Base-by-base conservation (phyloP, 2,113 vertebrate genomes). In the Podarcis raffonei region DNA sequence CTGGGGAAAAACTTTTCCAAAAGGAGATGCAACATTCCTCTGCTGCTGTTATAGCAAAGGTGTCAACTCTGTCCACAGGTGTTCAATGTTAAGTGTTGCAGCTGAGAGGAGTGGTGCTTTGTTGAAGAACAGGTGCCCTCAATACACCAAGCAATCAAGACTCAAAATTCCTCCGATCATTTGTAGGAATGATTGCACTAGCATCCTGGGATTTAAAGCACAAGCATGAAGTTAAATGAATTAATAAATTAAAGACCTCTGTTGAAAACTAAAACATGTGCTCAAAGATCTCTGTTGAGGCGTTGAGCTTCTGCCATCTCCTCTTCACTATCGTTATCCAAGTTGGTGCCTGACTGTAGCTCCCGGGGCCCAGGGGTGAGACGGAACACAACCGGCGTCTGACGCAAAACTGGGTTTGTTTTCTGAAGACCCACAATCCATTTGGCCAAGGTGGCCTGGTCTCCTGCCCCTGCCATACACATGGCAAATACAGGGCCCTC, bases 381-480 rank as follows among this genome's bases (percentile, higher is more conserved):
- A 23, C 98, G 98, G 93, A 99, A 99, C 37, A 99, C 48, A 0
- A 98, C 98, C 0, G 98, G 97, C 8, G 97, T 96, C 13, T 27
- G 93, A 18, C 96, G 97, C 89, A 99, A 94, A 13, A 97, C 80
- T 5, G 98, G 98, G 90, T 98, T 98, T 83, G 93, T 96, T 90
- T 97, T 94, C 93, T 99, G 98, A 69, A 99, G 97, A 53, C 97
- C 97, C 1, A 97, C 95, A 90, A 99, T 97, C 98, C 98, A 99
- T 90, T 96, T 97, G 85, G 96, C 97, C 78, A 99, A 95, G 2
- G 97, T 97, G 12, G 89, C 95, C 92, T 98, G 97, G 89, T 98
- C 97, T 9, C 97, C 97, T 1, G 94, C 96, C 15, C 96, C 94
- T 0, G 94, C 95, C 97, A 99, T 97, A 86, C 98, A 99, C 93